Percentiles rank a stretch among this genome's conserved stretches.
These are phyloP conservation scores for mouse (Mus musculus) DNA, from an alignment of 2,113 vertebrate genomes.

Conservation along the genomic window DNA sequence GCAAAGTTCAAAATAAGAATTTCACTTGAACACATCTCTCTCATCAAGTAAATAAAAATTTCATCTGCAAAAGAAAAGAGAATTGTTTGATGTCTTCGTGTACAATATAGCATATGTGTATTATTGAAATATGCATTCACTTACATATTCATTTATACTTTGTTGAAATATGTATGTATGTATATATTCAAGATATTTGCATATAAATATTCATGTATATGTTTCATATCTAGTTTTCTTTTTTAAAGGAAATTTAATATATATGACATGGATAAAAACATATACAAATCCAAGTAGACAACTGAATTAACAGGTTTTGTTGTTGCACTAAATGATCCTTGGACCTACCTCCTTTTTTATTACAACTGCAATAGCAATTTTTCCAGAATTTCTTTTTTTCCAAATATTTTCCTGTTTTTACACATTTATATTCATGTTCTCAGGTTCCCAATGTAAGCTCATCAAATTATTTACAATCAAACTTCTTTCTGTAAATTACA, in stretches of 20 bases:
- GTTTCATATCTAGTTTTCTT: background rate
- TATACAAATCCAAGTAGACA: background rate
- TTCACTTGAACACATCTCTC: slow-evolving; percentile 59
- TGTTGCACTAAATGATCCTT: background rate
- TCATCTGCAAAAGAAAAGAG: background rate
- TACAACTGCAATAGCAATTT: background rate
- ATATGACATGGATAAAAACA: background rate
- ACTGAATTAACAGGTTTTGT: background rate
- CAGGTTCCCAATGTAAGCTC: background rate
- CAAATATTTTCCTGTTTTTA: slow-evolving; percentile 51
- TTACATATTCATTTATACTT: background rate
- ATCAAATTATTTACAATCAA: background rate
- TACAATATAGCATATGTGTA: background rate
- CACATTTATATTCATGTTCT: background rate
- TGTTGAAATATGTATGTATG: background rate
- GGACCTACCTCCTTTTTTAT: background rate
- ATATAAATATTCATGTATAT: background rate
- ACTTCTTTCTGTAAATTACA: background rate
- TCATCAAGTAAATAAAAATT: slow-evolving; percentile 56
- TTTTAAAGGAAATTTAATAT: background rate
- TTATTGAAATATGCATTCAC: background rate
- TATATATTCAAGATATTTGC: background rate
- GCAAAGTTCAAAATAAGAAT: slow-evolving; percentile 70
- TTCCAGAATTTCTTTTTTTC: background rate
- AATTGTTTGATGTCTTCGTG: background rate